phyloP scores from a whole-genome alignment of 1,140 invertebrate genomes.

The Gryllus bimaculatus region DNA sequence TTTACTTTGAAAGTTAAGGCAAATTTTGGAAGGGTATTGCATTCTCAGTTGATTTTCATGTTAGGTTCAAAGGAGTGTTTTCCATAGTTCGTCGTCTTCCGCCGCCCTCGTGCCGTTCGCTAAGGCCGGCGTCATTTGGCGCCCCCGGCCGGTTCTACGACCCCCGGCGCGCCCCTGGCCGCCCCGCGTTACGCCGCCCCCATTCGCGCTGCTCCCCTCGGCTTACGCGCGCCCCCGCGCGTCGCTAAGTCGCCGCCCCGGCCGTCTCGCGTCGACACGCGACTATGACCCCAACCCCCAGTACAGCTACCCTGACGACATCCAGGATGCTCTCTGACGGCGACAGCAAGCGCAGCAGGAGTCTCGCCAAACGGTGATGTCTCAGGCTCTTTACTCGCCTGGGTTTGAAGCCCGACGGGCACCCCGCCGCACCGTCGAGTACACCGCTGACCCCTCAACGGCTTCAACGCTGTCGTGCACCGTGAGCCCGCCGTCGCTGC shows the following conservation, averaged over 20 bases:
- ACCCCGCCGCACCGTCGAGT: no score
- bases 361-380: constrained; percentile 26
- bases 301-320: constrained; percentile 51
- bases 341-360: constrained; percentile 26
- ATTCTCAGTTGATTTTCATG: no score
- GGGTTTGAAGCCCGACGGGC: not conserved
- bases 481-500: constrained; percentile 12
- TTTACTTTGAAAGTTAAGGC: no score
- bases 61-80: no score
- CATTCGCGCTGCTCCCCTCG: constrained; percentile 16
- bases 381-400: constrained; percentile 8
- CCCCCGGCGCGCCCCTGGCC: no score
- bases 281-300: constrained; percentile 34
- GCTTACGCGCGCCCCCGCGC: constrained; percentile 19
- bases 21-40: no score
- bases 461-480: constrained; percentile 26
- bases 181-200: constrained; percentile 26
- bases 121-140: constrained; percentile 13
- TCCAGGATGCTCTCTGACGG: constrained; percentile 42
- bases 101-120: not conserved
- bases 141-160: no score
- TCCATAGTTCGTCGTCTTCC: no score
- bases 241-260: not conserved
- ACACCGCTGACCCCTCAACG: constrained; percentile 12
- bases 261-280: constrained; percentile 24